Conservation (phyloP, 2,113 vertebrate genomes). For the Albula glossodonta region DNA sequence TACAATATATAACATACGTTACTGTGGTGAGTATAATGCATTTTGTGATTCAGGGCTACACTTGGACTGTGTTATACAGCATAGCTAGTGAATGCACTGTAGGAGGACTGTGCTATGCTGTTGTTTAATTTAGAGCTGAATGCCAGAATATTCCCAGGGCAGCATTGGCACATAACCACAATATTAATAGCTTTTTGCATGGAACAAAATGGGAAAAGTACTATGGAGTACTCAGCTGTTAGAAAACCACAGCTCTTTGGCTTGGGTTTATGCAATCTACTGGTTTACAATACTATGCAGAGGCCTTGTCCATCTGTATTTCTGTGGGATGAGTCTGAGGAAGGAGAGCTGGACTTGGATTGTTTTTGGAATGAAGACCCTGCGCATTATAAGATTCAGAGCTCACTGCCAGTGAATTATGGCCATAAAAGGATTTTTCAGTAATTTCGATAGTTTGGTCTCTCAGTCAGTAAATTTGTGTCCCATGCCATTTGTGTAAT, state of each 20-base stretch:
- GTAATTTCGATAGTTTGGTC: not conserved
- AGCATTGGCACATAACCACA: not conserved
- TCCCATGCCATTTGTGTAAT: not conserved
- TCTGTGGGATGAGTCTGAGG: not conserved
- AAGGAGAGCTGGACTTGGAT: not conserved
- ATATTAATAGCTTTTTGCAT: conserved; percentile 1
- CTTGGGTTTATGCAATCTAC: not conserved
- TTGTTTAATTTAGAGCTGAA: not conserved
- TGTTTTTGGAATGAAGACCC: not conserved
- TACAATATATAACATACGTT: too few species aligned
- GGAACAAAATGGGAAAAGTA: not conserved
- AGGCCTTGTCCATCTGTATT: not conserved
- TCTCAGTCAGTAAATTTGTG: not conserved
- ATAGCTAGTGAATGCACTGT: not conserved
- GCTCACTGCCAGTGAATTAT: not conserved
- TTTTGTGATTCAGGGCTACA: too few species aligned
- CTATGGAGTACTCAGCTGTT: not conserved
- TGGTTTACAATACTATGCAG: not conserved
- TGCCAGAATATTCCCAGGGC: not conserved
- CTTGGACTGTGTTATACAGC: too few species aligned
- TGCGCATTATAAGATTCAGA: not conserved
- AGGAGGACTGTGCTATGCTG: not conserved
- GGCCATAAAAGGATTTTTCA: not conserved
- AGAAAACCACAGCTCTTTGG: not conserved
- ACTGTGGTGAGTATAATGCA: too few species aligned